Evolutionary conservation across 2,888 invertebrate genomes (phyloP), one percentile per base, ranked within the genome.

Genomic region (Clitarchus hookeri): DNA sequence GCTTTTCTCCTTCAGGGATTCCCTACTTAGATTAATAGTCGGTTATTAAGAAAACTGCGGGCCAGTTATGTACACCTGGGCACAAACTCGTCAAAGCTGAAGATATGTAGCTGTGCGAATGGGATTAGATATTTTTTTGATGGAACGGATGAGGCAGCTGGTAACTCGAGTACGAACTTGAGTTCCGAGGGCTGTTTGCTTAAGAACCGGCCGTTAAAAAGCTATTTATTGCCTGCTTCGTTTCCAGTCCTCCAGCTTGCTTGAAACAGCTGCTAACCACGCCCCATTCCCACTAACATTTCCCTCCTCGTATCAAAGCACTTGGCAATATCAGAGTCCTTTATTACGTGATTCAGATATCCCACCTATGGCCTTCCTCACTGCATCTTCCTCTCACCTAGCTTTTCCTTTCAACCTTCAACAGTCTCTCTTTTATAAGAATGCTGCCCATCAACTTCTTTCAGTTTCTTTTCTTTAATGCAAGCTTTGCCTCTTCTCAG

Each of bases 341-440:
- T 65, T 65, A n/a, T 65, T 65, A 65, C 65, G n/a, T 65, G 8
- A 65, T 65, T n/a, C 65, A n/a, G 11, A n/a, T 65, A 19, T 65
- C 16, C 65, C 19, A 65, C 65, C 8, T 65, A 36, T 65, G 65
- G 65, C 65, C 65, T 65, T 65, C 65, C 65, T n/a, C 65, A 65
- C 19, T 65, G 65, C n/a, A 65, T 65, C 65, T 65, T 65, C 65
- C 65, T 65, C 65, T 65, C 65, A 65, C 65, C 65, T n/a, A 65
- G 65, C 65, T 65, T 65, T 65, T 19, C n/a, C 65, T n/a, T 65
- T 65, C 65, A n/a, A 65, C 65, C 65, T 65, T 65, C 65, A 65
- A 23, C 65, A 65, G 65, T 65, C 65, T 23, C 16, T 65, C 65
- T 11, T 6, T 65, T 65, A 19, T 23, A 65, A 65, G n/a, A 65